Evolutionary conservation across 1,140 invertebrate genomes (phyloP).

Genomic region (Drosophila trapezifrons): DNA sequence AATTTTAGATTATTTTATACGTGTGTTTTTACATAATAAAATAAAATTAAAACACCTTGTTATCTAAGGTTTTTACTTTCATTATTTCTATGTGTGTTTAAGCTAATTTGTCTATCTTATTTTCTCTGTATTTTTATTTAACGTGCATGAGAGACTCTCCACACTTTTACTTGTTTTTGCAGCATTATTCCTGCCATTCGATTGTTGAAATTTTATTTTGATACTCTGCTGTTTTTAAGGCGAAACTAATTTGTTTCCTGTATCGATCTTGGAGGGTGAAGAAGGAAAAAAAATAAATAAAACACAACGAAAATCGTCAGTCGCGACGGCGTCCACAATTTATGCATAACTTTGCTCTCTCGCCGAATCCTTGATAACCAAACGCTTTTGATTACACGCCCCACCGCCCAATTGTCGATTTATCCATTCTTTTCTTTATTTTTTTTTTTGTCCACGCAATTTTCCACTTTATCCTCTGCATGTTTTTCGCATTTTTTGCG

Average conservation of each 20-base stretch:
- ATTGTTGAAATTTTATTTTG: conserved; percentile 40
- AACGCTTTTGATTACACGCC: conserved; percentile 78
- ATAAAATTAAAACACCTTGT: no score
- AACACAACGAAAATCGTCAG: conserved; percentile 22
- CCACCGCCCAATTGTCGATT: conserved; percentile 41
- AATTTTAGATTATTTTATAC: no score
- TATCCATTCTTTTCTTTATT: neutral
- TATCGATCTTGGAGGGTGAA: conserved; percentile 59
- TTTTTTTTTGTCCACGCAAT: conserved; percentile 6
- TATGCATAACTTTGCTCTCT: conserved; percentile 70
- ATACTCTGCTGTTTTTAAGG: conserved; percentile 53
- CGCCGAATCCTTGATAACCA: conserved; percentile 60
- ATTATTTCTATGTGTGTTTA: no score
- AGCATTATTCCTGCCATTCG: conserved; percentile 7
- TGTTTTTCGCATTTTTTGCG: conserved; percentile 79
- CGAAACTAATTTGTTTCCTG: conserved; percentile 80
- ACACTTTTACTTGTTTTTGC: conserved; percentile 25
- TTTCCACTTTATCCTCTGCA: conserved; percentile 49
- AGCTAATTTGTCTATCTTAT: no score
- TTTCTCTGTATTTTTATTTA: conserved; percentile 2
- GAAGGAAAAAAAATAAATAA: neutral
- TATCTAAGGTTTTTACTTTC: no score
- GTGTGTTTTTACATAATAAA: no score
- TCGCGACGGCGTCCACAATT: conserved; percentile 66
- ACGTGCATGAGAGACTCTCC: neutral